Evolutionary conservation across 2,113 vertebrate species (phyloP), one percentile per base, ranked within the genome.

Genomic region (Enhydra lutris): DNA sequence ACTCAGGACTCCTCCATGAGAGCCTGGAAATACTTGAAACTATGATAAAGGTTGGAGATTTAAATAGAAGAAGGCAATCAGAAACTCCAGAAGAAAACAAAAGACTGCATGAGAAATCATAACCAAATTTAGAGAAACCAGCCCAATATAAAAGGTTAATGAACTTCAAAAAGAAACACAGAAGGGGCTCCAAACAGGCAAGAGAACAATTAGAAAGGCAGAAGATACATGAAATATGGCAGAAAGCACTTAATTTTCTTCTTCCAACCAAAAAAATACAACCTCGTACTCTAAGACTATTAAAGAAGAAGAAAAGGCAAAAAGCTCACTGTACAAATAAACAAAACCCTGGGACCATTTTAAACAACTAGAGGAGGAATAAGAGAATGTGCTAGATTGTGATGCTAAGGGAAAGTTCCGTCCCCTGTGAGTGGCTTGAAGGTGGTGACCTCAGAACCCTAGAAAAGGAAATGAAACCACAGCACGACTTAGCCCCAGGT

Each of bases 401-500:
- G 26, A 89, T 55, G 39, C 55, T 65, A 59, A 87, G 45, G 59
- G 90, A 97, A 97, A 97, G 65, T 96, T 94, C 36, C 63, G 81
- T 71, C 52, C 42, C 92, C 36, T 39, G 6, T 63, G 36, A 97
- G 94, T 87, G 57, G 91, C 86, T 96, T 89, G 73, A 86, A 98
- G 89, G 86, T 94, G 73, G 90, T 92, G 92, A 97, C 93, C 89
- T 97, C 80, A 88, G 96, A 97, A 90, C 71, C 89, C 83, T 87
- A 95, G 80, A 97, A 94, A 82, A 92, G 90, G 91, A 98, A 94
- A 91, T 74, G 89, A 96, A 95, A 96, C 94, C 89, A 84, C 73
- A 95, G 82, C 31, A 87, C 85, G 78, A 79, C 61, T 42, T 36
- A 79, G 74, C 39, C 80, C 69, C 23, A 34, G 36, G 45, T 21